Evolutionary conservation across 64 coral and sea anemone genomes (phyloP), one percentile per base, ranked within the genome.

Genomic region (Stylophora pistillata): DNA sequence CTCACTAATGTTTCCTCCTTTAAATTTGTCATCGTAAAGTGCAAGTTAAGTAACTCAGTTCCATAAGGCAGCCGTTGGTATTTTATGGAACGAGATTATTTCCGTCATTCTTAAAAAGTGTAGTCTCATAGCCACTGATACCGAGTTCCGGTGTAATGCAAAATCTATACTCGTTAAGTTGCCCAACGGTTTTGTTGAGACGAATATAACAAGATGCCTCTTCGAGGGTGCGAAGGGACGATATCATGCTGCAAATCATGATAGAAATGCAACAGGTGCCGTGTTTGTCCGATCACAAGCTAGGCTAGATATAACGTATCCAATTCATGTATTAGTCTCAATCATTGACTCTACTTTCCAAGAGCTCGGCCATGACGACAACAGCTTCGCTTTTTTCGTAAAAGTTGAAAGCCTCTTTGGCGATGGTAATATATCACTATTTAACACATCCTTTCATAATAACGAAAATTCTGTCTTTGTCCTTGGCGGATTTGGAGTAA

Each of bases 391-490:
- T 16, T 1, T 81, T 0, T 62, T 57, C 0, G 59, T 63, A 15
- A 16, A 7, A 21, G 0, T 64, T 20, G 0, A 18, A 0, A 18
- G n/a, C n/a, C 1, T 63, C 12, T 81, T n/a, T 30, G 3, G 16
- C 78, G 32, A 5, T 33, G 78, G 78, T 3, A 64, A 41, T 12
- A 20, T 81, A 16, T 21, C 31, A 13, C 1, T 81, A 81, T 63
- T 32, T 0, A 81, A 81, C 78, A 58, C 15, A 1, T 61, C 58
- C 4, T 64, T 81, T 32, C 30, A 37, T 20, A 15, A 64, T 17
- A 81, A 81, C 9, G 78, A 81, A 18, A 81, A 81, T 37, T 30
- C 58, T 62, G 26, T 81, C 4, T 81, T 81, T 63, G 58, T 64
- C 0, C 31, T 23, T 2, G 78, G 78, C 11, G 78, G 58, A 41